These are phyloP conservation scores for Phyllotreta striolata DNA, from an alignment of 2,888 invertebrate species.

Conservation along the genomic window DNA sequence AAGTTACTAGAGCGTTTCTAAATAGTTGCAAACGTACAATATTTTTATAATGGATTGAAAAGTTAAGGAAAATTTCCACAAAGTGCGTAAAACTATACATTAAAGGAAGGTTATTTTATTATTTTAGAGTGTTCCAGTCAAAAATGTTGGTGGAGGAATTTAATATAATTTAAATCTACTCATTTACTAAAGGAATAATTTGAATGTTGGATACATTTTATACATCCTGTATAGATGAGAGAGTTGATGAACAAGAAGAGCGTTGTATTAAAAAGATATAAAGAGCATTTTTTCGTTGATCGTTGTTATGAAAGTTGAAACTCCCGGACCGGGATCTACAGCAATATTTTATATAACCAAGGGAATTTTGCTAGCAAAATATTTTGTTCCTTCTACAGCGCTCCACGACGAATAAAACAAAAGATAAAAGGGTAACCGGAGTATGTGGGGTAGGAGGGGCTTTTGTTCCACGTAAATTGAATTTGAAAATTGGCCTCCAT, in stretches of 20 bases:
- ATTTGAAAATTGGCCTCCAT: constrained; percentile 61
- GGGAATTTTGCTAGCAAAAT: constrained; percentile 57
- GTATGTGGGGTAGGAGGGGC: constrained; percentile 46
- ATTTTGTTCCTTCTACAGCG: constrained; percentile 45
- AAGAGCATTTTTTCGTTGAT: constrained; percentile 45
- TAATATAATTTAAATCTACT: background rate
- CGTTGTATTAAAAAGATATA: constrained; percentile 40
- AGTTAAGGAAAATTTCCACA: no score
- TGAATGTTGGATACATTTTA: constrained; percentile 10
- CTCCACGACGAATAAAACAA: constrained; percentile 51
- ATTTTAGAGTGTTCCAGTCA: no score
- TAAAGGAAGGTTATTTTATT: no score
- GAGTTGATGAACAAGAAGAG: constrained; percentile 28
- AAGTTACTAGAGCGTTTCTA: no score
- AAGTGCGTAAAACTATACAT: no score
- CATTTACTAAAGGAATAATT: background rate
- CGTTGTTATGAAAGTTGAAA: constrained; percentile 50
- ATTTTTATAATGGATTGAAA: no score
- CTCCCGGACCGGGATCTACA: constrained; percentile 48
- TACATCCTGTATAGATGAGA: constrained; percentile 21
- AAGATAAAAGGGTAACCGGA: constrained; percentile 52
- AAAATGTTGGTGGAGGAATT: no score
- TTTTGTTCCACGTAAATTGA: constrained; percentile 62
- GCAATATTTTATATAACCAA: constrained; percentile 58
- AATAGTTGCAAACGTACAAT: no score